Evolutionary conservation across 2,888 invertebrate species (phyloP).

Genomic region (Eucera pruinosa): DNA sequence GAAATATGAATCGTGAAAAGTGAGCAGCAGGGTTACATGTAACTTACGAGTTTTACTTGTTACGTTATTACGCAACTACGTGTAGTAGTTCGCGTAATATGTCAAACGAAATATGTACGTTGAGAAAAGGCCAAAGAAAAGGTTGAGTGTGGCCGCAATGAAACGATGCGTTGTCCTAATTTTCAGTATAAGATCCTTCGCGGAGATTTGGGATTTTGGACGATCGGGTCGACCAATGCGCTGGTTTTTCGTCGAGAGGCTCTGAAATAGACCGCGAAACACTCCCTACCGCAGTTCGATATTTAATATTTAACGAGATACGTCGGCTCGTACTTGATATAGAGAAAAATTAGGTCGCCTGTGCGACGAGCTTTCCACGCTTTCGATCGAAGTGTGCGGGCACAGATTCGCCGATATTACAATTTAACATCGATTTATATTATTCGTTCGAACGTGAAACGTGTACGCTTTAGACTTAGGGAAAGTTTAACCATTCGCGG

Average conservation of each 20-base stretch:
- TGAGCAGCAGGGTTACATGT: no score
- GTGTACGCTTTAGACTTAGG: no score
- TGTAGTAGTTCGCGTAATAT: no score
- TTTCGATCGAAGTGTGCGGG: constrained; percentile 26
- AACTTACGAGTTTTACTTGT: no score
- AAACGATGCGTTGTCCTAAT: no score
- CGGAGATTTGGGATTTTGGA: constrained; percentile 3
- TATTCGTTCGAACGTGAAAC: no score
- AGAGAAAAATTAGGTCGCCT: constrained; percentile 8
- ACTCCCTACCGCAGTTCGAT: constrained; percentile 51
- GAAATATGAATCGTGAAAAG: no score
- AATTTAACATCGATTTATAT: neutral
- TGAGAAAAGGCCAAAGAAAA: no score
- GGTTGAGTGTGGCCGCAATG: no score
- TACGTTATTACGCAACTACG: no score
- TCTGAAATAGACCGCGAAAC: constrained; percentile 6
- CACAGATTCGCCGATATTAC: constrained; percentile 18
- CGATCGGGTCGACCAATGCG: constrained; percentile 25
- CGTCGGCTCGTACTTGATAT: constrained; percentile 6
- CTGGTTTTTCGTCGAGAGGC: constrained; percentile 33
- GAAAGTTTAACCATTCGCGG: no score
- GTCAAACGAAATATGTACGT: no score
- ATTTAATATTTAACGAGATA: constrained; percentile 19
- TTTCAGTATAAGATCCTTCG: neutral
- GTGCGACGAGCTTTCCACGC: constrained; percentile 12